Base-by-base conservation (phyloP, 2,797 vertebrate genomes). In the Bucorvus abyssinicus region DNA sequence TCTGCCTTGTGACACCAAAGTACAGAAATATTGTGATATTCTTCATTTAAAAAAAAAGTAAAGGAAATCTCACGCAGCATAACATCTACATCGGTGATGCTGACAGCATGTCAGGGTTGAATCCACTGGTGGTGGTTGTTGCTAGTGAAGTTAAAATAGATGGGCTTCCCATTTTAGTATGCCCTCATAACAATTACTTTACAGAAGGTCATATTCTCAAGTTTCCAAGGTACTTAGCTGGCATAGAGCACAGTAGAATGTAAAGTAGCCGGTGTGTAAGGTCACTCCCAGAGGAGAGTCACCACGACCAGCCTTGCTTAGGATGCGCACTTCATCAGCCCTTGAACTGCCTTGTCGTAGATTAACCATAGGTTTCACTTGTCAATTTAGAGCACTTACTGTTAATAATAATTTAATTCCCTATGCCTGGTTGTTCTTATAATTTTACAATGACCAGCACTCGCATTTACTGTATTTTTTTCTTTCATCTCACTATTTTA, bases 211-310 rank as follows among this genome's bases (percentile, higher is more conserved):
- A 59, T 82, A 70, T 91, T 71, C 47, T 55, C 40, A 40, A 75
- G 82, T 91, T 95, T 83, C 79, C 86, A 61, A 80, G 92, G 47
- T 71, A 26, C 84, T 89, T 84, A 91, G 69, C 63, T 74, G 78
- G 44, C 59, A 71, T 34, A 81, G 79, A 92, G 47, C 67, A 50
- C 45, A 21, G 44, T 29, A 56, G 91, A 92, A 91, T 95, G 73
- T 52, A 86, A 94, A 93, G 44, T 21, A 95, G 69, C 34, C 45
- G 23, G 42, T 55, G 57, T 64, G 49, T 52, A 69, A 94, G 83
- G 93, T 84, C 84, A 47, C 26, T 70, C 52, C 18, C 34, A 84
- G 79, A 87, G 63, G 53, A 82, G 75, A 87, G 94, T 78, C 29
- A 20, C 3, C 11, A 8, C 60, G 29, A 17, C 1, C 18, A 90